phyloP scores from a whole-genome alignment of 2,888 invertebrate species.

The Ectemnius continuus region DNA sequence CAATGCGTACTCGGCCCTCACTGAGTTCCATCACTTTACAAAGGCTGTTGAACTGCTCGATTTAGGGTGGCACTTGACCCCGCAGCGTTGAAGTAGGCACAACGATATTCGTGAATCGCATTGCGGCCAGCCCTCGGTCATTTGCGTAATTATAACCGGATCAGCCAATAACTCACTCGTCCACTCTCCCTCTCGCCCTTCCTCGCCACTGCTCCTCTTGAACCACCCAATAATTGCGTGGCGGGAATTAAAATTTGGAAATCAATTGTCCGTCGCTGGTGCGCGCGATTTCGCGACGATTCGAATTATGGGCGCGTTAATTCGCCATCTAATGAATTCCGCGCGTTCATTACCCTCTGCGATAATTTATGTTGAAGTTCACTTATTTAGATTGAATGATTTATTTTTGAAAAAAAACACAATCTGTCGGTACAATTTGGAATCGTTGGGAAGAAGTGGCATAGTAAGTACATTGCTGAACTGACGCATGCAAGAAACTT shows the following conservation, averaged over 20 bases:
- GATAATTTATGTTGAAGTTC: no score
- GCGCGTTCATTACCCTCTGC: background rate
- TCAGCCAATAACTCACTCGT: constrained; percentile 47
- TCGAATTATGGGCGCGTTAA: constrained; percentile 59
- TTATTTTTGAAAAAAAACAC: no score
- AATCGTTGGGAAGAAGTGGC: background rate
- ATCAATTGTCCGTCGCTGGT: constrained; percentile 52
- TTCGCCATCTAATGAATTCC: constrained; percentile 55
- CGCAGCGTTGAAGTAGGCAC: constrained; percentile 16
- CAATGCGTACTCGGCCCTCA: background rate
- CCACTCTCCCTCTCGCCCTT: no score
- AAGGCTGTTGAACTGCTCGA: background rate
- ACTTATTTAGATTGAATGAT: no score
- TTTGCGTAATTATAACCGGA: constrained; percentile 55
- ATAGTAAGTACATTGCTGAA: constrained; percentile 34
- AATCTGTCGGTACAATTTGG: no score
- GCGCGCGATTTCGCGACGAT: background rate
- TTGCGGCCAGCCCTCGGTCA: constrained; percentile 39
- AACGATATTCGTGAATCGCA: constrained; percentile 43
- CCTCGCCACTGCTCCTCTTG: constrained; percentile 4
- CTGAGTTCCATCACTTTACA: no score
- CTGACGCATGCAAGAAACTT: constrained; percentile 36
- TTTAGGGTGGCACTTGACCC: background rate
- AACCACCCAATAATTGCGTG: constrained; percentile 47
- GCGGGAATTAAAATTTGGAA: constrained; percentile 61